Base-by-base conservation (phyloP, 1,140 invertebrate species). In the Lamellibrachia luymesi region DNA sequence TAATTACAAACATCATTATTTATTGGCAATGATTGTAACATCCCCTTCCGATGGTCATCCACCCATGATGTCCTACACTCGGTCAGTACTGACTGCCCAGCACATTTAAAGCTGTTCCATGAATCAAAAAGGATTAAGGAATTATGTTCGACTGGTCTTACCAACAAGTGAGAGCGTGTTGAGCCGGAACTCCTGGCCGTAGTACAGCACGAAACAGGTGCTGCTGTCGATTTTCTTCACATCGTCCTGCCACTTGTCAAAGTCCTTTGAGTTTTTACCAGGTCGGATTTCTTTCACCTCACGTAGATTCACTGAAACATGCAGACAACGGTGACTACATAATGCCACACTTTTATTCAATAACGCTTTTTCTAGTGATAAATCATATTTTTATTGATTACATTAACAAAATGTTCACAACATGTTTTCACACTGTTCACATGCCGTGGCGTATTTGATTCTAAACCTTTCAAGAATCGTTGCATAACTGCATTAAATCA, bases 211-310 rank as follows among this genome's bases (percentile, higher is more conserved):
- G 96, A 99, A 99, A 96, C 98, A 99, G 95, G 98, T 97, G 90
- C 97, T 96, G 94, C 96, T 97, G 94, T 99, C 98, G 90, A 98
- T 97, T 95, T 97, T 97, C 95, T 98, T 98, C 8, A 97, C 97
- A 95, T 99, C 98, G 93, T 99, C 98, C 4, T 98, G 97, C 98
- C 98, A 99, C 95, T 98, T 97, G 93, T 99, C 98, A 97, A 99
- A 99, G 95, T 99, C 98, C 96, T 98, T 99, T 0, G 98, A 98
- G 94, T 97, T 97, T 96, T 98, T 99, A 2, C 98, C 98, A 91
- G 97, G 94, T 64, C 98, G 97, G 52, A 99, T 97, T 97, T 99
- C 98, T 96, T 98, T 98, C 1, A 99, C 97, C 96, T 99, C 98
- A 92, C 98, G 96, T 93, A 99, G 97, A 95, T 99, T 98, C 94